Evolutionary conservation across 2,113 vertebrate genomes (phyloP), one percentile per base, ranked within the genome.

Genomic region (Callopanchax toddi): DNA sequence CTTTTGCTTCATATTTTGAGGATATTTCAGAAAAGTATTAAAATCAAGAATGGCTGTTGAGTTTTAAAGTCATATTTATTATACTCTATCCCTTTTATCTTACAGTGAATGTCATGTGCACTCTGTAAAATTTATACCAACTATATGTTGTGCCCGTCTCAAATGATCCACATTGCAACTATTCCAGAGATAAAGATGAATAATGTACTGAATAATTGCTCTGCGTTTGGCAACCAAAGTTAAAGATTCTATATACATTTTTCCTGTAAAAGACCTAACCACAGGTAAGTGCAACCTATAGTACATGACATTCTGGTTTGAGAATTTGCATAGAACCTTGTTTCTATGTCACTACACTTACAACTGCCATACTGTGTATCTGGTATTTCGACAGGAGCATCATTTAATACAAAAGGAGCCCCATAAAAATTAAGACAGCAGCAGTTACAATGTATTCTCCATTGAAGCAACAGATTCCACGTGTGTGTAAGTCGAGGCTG

Each of bases 271-370:
- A 82, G 64, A 82, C 69, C 46, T 23, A 81, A 72, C 78, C 60
- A 81, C 83, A 82, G 79, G 78, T 74, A 84, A 84, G 80, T 67
- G 70, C 81, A 79, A 89, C 66, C 83, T 82, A 76, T 75, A 78
- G 68, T 81, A 86, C 63, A 86, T 77, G 86, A 89, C 74, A 89
- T 87, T 90, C 88, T 83, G 81, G 71, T 80, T 84, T 60, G 83
- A 80, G 81, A 84, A 85, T 91, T 92, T 92, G 92, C 92, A 93
- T 93, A 93, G 91, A 92, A 89, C 76, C 86, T 81, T 79, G 83
- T 91, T 90, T 89, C 83, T 86, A 87, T 91, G 86, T 85, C 86
- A 82, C 64, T 84, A 83, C 63, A 85, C 59, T 75, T 85, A 71
- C 48, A 88, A 90, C 76, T 90, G 85, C 75, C 87, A 82, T 81